Base-by-base conservation (phyloP, 2,888 invertebrate genomes). In the Balanococcus diminutus region DNA sequence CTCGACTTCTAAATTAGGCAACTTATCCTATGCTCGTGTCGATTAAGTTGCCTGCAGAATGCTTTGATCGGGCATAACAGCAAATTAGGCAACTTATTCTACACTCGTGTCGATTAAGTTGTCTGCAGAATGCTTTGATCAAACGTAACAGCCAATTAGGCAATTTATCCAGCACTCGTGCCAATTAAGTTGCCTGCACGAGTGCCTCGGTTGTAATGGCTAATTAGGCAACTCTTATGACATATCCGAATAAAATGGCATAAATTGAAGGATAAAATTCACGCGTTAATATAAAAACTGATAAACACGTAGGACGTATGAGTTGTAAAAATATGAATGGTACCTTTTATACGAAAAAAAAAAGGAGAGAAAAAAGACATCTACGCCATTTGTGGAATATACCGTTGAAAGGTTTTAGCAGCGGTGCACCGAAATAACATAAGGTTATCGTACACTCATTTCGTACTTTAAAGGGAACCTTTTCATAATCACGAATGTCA, bases 401-500 rank as follows among this genome's bases (percentile, higher is more conserved):
- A 22, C 19, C 8, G 6, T 11, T 22, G 56, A 56, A 56, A 56
- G 56, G 56, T 56, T 56, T 22, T 5, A 56, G 3, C 19, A 22
- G 56, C 56, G 56, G 56, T 56, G 22, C 22, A 56, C 19, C 19
- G 22, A 56, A 56, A 56, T 19, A 56, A 56, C 56, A 56, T n/a
- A 56, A 56, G 56, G 56, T 56, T 56, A 56, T 56, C 22, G 19
- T 56, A 22, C 19, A 56, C 19, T 19, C 19, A 22, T 56, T 56
- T 56, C 56, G 11, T 22, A 56, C 56, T 56, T 56, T 56, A 6
- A 3, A 19, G 56, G 56, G 56, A 56, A 56, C 56, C 56, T 56
- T n/a, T 56, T 56, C 72, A 72, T 72, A 72, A 72, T 31, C 25
- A 25, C 72, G 72, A 72, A 31, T 72, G 72, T 72, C 72, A 72